Evolutionary conservation across 2,113 vertebrate species (phyloP), one percentile per base, ranked within the genome.

Genomic region (Australoheros scitulus): DNA sequence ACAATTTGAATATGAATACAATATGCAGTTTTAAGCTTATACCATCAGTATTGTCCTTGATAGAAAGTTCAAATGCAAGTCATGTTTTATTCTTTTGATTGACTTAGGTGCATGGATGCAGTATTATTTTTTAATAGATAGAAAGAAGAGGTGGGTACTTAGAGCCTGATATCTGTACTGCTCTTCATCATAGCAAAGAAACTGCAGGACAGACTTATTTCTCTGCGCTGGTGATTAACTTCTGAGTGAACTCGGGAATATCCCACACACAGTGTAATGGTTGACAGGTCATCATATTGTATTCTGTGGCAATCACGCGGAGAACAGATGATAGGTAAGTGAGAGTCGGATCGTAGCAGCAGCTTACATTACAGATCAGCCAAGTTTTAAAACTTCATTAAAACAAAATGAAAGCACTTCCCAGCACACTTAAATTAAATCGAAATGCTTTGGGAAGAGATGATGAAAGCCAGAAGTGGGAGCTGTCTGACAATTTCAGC

Each of bases 351-450:
- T 80, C 10, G 57, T 82, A 34, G 88, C 87, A 38, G 93, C 88
- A 57, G 85, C 92, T 94, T 92, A 90, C 90, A 88, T 89, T 92
- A 88, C 81, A 85, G 88, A 94, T 93, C 93, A 90, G 89, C 92
- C 90, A 94, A 95, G 92, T 94, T 96, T 93, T 92, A 94, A 95
- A 96, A 95, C 94, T 95, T 95, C 92, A 96, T 96, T 95, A 96
- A 95, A 95, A 92, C 91, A 88, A 93, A 95, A 95, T 94, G 94
- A 95, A 94, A 95, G 92, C 89, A 92, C 93, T 95, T 94, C 77
- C 83, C 87, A 55, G 89, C 89, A 90, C 93, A 92, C 90, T 94
- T 91, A 93, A 94, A 95, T 94, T 92, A 93, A 96, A 95, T 93
- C 80, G 92, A 93, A 93, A 93, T 93, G 93, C 94, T 93, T 92